Conservation (phyloP, 2,888 invertebrate species). For the Galerucella calmariensis region DNA sequence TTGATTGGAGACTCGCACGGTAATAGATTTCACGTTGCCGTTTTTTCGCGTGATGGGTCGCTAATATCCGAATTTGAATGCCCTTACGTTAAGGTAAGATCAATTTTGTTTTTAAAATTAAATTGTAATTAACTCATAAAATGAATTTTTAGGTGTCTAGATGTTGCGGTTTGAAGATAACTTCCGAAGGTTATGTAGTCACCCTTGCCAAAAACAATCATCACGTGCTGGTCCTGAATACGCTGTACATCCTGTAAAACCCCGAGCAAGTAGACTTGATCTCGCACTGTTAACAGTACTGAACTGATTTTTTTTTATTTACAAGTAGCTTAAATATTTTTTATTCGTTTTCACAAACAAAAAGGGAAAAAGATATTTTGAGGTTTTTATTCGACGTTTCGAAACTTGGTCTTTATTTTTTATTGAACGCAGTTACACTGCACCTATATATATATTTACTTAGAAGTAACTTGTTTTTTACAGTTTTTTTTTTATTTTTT, state of each 20-base stretch:
- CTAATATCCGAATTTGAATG: conserved; percentile 95
- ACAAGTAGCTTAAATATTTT: conserved; percentile 48
- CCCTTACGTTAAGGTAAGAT: conserved; percentile 92
- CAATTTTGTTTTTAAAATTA: neutral
- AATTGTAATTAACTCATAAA: neutral
- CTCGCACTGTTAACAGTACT: conserved; percentile 64
- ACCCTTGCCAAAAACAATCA: conserved; percentile 99
- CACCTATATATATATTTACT: conserved; percentile 31
- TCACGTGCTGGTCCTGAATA: conserved; percentile 96
- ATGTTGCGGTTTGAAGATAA: conserved; percentile 97
- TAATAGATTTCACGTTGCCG: conserved; percentile 96
- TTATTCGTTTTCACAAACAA: conserved; percentile 40
- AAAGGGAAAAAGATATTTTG: conserved; percentile 34
- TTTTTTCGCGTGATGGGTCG: conserved; percentile 89
- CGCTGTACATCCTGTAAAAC: conserved; percentile 89
- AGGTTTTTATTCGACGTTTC: conserved; percentile 43
- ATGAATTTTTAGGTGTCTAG: conserved; percentile 84
- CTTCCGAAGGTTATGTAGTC: conserved; percentile 95
- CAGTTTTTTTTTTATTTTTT: conserved; percentile 37
- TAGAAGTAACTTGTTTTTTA: conserved; percentile 45
- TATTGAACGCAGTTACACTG: conserved; percentile 33
- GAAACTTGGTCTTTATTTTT: conserved; percentile 48
- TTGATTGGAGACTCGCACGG: conserved; percentile 97
- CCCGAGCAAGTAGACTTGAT: conserved; percentile 65
- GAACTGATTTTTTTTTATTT: conserved; percentile 62